These are phyloP conservation scores for Sminthurinus aureus DNA, from an alignment of 2,888 invertebrate species.

Conservation along the genomic window DNA sequence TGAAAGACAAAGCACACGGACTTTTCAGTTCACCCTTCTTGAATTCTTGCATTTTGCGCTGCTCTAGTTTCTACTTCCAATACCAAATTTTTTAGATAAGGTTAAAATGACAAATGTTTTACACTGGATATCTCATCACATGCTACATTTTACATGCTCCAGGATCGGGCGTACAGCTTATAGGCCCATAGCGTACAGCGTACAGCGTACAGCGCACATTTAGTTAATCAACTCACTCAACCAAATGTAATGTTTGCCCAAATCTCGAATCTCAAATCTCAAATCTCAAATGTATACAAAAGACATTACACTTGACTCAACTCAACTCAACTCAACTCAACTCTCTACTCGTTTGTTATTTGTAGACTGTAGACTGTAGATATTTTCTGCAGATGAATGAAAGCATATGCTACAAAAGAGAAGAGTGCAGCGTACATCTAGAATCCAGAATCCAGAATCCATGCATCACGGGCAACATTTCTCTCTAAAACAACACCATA, in stretches of 20 bases:
- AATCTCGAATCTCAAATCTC: background rate
- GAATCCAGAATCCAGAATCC: constrained; percentile 6
- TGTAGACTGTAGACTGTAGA: too few relatives aligned
- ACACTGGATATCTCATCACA: too few relatives aligned
- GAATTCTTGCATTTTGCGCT: too few relatives aligned
- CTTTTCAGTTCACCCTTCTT: too few relatives aligned
- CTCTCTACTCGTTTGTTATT: too few relatives aligned
- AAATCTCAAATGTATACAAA: background rate
- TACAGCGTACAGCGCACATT: background rate
- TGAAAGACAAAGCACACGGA: background rate
- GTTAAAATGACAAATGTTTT: too few relatives aligned
- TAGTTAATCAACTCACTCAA: background rate
- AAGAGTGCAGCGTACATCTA: background rate
- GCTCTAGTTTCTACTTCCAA: too few relatives aligned
- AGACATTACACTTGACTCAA: background rate
- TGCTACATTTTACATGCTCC: too few relatives aligned
- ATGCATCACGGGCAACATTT: background rate
- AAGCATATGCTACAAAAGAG: background rate
- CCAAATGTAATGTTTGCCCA: background rate
- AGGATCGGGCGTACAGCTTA: too few relatives aligned
- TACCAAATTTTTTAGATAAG: too few relatives aligned
- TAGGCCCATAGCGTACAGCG: too few relatives aligned
- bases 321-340: too few relatives aligned
- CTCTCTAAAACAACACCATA: background rate
- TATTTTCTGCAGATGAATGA: background rate